These are phyloP conservation scores for Phyllostomus hastatus DNA, from an alignment of 2,113 vertebrate species.

Conservation along the genomic window DNA sequence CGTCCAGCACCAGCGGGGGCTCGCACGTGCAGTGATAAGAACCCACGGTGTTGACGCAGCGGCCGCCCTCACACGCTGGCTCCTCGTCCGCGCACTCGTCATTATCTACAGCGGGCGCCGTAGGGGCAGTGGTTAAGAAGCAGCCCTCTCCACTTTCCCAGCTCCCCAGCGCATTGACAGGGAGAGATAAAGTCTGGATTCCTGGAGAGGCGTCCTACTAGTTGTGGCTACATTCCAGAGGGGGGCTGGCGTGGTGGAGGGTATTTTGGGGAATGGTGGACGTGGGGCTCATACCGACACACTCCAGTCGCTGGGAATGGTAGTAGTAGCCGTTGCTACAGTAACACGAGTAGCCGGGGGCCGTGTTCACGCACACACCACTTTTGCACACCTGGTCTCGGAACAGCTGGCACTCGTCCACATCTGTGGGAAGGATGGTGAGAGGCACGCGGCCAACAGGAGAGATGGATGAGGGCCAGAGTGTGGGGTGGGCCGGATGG, in stretches of 20 bases:
- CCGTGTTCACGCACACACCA: constrained; percentile 91
- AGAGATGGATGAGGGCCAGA: neutral
- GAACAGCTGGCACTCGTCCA: constrained; percentile 92
- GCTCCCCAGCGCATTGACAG: neutral
- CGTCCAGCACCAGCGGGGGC: constrained; percentile 86
- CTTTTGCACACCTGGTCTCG: constrained; percentile 88
- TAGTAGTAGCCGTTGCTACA: constrained; percentile 91
- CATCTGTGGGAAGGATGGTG: constrained; percentile 79
- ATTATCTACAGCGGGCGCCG: constrained; percentile 79
- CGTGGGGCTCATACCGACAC: constrained; percentile 81
- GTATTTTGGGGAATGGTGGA: neutral
- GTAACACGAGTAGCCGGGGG: constrained; percentile 89
- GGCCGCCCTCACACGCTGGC: constrained; percentile 84
- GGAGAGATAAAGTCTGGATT: constrained; percentile 4
- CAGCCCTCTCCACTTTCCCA: neutral
- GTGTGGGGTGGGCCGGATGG: neutral
- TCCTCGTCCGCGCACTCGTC: constrained; percentile 87
- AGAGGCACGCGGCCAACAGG: neutral
- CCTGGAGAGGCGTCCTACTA: neutral
- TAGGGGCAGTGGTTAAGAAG: neutral
- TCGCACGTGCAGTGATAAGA: constrained; percentile 89
- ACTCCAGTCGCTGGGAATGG: constrained; percentile 85
- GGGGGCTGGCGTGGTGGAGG: neutral
- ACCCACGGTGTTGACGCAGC: constrained; percentile 90
- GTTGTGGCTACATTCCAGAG: neutral